Conservation (phyloP, 2,797 vertebrate species). For the Tamandua tetradactyla region DNA sequence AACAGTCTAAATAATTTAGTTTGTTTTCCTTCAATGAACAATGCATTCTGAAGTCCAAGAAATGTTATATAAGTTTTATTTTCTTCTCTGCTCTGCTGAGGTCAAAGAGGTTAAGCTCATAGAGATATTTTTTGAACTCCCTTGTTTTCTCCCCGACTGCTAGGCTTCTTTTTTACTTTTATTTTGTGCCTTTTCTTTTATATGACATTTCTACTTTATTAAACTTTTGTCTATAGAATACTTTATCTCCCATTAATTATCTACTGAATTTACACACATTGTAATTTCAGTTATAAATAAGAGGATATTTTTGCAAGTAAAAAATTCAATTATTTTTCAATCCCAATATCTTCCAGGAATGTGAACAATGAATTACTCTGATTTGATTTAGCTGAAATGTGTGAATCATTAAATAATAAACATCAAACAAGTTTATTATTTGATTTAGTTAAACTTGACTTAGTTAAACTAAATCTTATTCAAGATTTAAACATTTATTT, state of each 20-base stretch:
- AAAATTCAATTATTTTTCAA: constrained; percentile 57
- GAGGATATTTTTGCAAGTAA: constrained; percentile 59
- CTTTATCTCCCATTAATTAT: constrained; percentile 68
- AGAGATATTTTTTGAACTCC: constrained; percentile 79
- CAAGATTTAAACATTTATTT: no score
- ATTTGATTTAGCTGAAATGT: constrained; percentile 51
- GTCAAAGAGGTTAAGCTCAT: constrained; percentile 82
- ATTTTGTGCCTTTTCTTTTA: constrained; percentile 73
- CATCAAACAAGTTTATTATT: constrained; percentile 27
- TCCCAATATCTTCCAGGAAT: constrained; percentile 6
- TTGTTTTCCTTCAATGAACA: constrained; percentile 81
- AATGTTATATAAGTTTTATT: constrained; percentile 84
- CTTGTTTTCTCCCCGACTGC: constrained; percentile 64
- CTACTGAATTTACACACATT: constrained; percentile 56
- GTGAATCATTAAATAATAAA: constrained; percentile 29
- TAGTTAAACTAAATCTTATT: no score
- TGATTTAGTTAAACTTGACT: constrained; percentile 48
- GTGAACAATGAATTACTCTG: constrained; percentile 7
- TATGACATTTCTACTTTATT: constrained; percentile 79
- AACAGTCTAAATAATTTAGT: constrained; percentile 87
- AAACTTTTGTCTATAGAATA: constrained; percentile 57
- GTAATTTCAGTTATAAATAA: constrained; percentile 63
- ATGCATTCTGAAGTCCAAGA: constrained; percentile 82
- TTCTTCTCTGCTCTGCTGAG: constrained; percentile 72
- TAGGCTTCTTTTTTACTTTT: constrained; percentile 46